These are phyloP conservation scores for Globicephala melas DNA, from an alignment of 2,113 vertebrate genomes.

Conservation along the genomic window DNA sequence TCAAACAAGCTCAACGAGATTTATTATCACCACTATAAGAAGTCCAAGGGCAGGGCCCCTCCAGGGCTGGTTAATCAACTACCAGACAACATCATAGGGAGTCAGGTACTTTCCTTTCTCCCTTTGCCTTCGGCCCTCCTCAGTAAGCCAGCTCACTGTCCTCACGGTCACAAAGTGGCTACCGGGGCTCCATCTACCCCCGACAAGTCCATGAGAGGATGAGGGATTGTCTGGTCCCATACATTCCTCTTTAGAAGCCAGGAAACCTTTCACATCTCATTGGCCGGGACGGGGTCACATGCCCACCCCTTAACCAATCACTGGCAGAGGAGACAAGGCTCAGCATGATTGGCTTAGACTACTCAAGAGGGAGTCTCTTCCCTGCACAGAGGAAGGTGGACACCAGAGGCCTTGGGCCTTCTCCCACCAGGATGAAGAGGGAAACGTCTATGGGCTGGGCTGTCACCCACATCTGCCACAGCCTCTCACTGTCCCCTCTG, in stretches of 20 bases:
- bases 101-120: neutral
- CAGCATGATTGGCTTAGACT: neutral
- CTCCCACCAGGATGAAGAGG: neutral
- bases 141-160: neutral
- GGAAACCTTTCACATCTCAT: neutral
- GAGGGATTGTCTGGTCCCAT: neutral
- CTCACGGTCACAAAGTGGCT: neutral
- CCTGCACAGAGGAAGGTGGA: neutral
- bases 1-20: neutral
- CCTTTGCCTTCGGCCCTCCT: neutral
- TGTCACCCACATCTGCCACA: neutral
- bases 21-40: neutral
- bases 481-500: neutral
- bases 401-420: neutral
- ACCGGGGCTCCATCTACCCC: neutral
- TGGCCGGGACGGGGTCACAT: neutral
- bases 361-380: neutral
- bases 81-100: fast-evolving
- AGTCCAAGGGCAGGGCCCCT: neutral
- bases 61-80: neutral
- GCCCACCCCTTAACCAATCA: neutral
- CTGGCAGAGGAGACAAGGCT: neutral
- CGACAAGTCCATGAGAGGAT: neutral
- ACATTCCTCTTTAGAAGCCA: neutral
- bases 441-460: neutral